Evolutionary conservation across 2,888 invertebrate genomes (phyloP).

Genomic region (Cephus spinipes): DNA sequence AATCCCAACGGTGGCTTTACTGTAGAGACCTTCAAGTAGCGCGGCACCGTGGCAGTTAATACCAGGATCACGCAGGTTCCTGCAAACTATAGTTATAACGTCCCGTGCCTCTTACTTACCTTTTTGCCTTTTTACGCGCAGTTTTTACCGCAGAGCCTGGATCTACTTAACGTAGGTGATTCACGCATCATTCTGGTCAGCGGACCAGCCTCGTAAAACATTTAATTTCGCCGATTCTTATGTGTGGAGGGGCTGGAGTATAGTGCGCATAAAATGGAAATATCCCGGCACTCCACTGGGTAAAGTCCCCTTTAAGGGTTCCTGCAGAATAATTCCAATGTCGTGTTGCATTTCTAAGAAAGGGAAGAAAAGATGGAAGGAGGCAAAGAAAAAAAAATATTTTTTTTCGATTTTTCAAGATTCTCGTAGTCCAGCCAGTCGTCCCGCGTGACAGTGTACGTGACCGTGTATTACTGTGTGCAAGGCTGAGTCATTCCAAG

Average conservation of each 20-base stretch:
- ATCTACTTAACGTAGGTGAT: not conserved
- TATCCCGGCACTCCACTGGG: not conserved
- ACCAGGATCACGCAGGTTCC: not conserved
- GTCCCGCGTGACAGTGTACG: not conserved
- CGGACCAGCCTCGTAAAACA: slow-evolving; percentile 1
- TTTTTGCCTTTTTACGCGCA: not conserved
- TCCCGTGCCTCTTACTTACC: not conserved
- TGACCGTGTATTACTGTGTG: not conserved
- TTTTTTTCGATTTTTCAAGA: not conserved
- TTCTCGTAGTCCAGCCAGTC: not conserved
- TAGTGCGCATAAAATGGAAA: not conserved
- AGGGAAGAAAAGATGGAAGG: not conserved
- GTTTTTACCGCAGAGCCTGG: not conserved
- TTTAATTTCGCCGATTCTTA: not conserved
- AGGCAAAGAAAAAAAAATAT: not conserved
- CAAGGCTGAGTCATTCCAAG: not conserved
- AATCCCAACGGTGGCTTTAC: not conserved
- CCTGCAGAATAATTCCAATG: not conserved
- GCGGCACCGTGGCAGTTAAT: not conserved
- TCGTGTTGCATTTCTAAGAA: not conserved
- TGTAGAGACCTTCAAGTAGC: not conserved
- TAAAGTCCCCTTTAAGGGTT: not conserved
- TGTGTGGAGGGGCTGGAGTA: not conserved
- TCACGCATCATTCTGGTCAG: not conserved
- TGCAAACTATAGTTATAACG: not conserved